phyloP scores from a whole-genome alignment of 2,113 vertebrate species.

The Brachyhypopomus occidentalis region DNA sequence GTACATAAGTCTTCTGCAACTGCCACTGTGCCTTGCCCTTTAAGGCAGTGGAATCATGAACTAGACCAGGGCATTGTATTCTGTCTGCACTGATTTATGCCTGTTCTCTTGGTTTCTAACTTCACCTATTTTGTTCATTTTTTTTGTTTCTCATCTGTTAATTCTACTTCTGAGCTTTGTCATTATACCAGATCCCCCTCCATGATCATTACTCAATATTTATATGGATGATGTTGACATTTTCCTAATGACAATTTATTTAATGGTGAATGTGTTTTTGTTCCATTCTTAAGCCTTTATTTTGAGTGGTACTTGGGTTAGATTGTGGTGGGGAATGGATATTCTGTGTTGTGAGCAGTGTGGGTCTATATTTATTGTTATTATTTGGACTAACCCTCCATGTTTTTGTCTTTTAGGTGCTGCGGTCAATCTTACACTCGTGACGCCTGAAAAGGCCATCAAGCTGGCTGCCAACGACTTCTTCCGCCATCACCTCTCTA shows the following conservation, averaged over 20 bases:
- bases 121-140: neutral
- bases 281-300: constrained; percentile 37
- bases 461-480: constrained; percentile 81
- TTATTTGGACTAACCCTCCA: constrained; percentile 48
- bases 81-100: constrained; percentile 32
- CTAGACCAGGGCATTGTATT: constrained; percentile 2
- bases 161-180: constrained; percentile 31
- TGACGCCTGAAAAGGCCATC: constrained; percentile 82
- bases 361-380: neutral
- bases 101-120: constrained; percentile 19
- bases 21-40: constrained; percentile 29
- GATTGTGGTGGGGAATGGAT: constrained; percentile 61
- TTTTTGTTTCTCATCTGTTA: constrained; percentile 32
- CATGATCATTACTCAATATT: constrained; percentile 51
- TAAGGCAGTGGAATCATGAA: constrained; percentile 24
- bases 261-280: constrained; percentile 13
- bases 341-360: constrained; percentile 22
- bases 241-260: constrained; percentile 30
- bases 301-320: constrained; percentile 51
- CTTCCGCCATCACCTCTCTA: constrained; percentile 76
- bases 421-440: constrained; percentile 78
- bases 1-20: constrained; percentile 13
- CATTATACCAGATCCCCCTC: constrained; percentile 51
- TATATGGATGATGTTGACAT: constrained; percentile 15
- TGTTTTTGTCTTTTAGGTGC: constrained; percentile 74